A percentile compares a stretch with the other conserved stretches of the same genome.
Evolutionary conservation across 2,113 vertebrate species (phyloP).

Genomic region (Oryzias curvinotus): DNA sequence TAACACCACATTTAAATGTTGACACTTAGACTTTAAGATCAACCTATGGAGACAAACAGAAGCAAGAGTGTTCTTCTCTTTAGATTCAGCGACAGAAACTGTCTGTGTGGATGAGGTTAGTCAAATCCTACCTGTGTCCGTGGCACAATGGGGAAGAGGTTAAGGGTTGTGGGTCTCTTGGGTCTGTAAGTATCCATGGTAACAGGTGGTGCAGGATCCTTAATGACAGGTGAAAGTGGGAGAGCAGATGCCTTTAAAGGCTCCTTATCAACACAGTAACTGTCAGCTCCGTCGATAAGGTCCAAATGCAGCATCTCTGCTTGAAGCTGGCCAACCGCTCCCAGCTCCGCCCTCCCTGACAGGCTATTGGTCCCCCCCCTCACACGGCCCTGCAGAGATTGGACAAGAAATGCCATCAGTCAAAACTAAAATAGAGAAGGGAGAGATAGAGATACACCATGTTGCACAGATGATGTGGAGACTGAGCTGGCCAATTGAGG

Average conservation of each 20-base stretch:
- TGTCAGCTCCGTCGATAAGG: constrained; percentile 87
- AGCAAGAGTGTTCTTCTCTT: not conserved
- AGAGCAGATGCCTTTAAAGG: constrained; percentile 65
- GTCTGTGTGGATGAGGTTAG: not conserved
- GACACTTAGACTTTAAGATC: not conserved
- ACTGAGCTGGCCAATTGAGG: constrained; percentile 63
- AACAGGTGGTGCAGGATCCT: constrained; percentile 73
- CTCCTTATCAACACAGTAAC: constrained; percentile 77
- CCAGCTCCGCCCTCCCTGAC: constrained; percentile 78
- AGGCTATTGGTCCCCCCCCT: constrained; percentile 80
- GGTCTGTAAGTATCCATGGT: constrained; percentile 92
- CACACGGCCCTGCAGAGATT: constrained; percentile 84
- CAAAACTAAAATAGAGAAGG: constrained; percentile 14
- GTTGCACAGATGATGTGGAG: constrained; percentile 48
- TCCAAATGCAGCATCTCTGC: constrained; percentile 95
- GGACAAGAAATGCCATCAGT: constrained; percentile 50
- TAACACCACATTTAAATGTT: not conserved
- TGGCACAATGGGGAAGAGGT: constrained; percentile 95
- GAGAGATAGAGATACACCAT: constrained; percentile 8
- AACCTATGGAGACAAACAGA: not conserved
- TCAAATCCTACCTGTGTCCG: constrained; percentile 86
- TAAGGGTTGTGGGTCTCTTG: constrained; percentile 95
- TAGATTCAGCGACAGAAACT: constrained; percentile 10
- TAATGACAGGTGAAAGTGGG: constrained; percentile 55
- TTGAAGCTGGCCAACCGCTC: constrained; percentile 85